Evolutionary conservation across 2,113 vertebrate genomes (phyloP).

Genomic region (Phalacrocorax carbo): DNA sequence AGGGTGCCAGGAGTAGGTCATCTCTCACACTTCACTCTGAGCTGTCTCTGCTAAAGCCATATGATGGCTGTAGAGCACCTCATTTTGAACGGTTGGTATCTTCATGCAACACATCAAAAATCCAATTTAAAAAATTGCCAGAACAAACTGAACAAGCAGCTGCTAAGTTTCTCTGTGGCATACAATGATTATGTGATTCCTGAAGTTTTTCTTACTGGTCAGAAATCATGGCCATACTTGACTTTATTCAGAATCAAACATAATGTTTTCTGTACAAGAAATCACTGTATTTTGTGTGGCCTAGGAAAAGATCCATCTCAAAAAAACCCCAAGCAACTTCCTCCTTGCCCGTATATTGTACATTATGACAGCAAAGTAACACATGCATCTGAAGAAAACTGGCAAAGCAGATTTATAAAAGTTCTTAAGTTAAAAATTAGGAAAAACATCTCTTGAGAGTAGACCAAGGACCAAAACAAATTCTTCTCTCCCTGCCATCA

Average conservation of each 20-base stretch:
- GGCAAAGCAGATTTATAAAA: neutral
- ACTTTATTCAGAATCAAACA: neutral
- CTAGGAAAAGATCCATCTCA: neutral
- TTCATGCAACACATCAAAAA: neutral
- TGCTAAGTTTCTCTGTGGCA: neutral
- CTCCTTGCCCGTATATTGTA: neutral
- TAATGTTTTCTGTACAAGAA: neutral
- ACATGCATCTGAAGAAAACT: accelerated
- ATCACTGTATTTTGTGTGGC: neutral
- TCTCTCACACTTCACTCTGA: neutral
- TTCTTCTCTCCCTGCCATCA: neutral
- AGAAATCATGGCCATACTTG: neutral
- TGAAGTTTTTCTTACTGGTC: neutral
- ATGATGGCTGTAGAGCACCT: neutral
- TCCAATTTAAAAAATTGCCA: neutral
- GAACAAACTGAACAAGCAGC: neutral
- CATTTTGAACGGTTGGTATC: accelerated
- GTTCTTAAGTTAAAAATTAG: neutral
- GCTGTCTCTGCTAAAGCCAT: neutral
- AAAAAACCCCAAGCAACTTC: neutral
- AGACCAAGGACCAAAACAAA: neutral
- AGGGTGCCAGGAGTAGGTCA: neutral
- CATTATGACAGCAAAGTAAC: neutral
- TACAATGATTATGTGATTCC: accelerated
- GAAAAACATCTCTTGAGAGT: accelerated